These are phyloP conservation scores for Aethina tumida DNA, from an alignment of 1,140 invertebrate species.

Conservation along the genomic window DNA sequence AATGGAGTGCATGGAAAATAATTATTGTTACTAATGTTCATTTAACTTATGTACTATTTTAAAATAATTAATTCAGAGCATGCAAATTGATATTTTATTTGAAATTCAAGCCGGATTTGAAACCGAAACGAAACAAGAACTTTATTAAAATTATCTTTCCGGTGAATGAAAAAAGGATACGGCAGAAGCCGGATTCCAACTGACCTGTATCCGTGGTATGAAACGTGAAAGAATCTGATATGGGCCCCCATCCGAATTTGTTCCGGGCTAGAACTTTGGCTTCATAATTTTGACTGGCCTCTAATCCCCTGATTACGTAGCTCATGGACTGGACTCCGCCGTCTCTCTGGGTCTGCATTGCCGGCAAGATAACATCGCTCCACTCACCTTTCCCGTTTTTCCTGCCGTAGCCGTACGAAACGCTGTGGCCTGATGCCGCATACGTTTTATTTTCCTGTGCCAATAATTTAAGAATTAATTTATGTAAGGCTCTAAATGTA, in stretches of 20 bases:
- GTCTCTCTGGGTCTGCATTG: conserved; percentile 31
- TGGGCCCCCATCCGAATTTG: conserved; percentile 50
- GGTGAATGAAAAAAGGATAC: too few relatives aligned
- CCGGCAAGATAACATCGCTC: conserved; percentile 49
- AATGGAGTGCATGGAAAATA: not conserved
- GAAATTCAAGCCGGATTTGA: too few relatives aligned
- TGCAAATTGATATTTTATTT: too few relatives aligned
- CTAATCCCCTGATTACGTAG: conserved; percentile 47
- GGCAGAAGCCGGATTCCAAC: conserved; percentile 15
- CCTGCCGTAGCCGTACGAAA: conserved; percentile 25
- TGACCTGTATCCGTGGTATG: conserved; percentile 33
- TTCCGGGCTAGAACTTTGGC: conserved; percentile 52
- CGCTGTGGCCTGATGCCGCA: conserved; percentile 21
- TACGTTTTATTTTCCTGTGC: conserved; percentile 32
- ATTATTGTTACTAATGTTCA: too few relatives aligned
- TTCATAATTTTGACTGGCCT: conserved; percentile 49
- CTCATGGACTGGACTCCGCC: conserved; percentile 45
- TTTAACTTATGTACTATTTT: too few relatives aligned
- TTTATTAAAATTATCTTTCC: too few relatives aligned
- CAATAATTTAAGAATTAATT: conserved; percentile 3
- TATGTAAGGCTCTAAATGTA: not conserved
- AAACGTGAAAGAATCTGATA: conserved; percentile 47
- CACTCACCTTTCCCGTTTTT: conserved; percentile 41
- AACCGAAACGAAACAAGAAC: too few relatives aligned
- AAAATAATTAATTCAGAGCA: too few relatives aligned